Conservation (phyloP, 2,888 invertebrate species). For the Autographa pulchrina region DNA sequence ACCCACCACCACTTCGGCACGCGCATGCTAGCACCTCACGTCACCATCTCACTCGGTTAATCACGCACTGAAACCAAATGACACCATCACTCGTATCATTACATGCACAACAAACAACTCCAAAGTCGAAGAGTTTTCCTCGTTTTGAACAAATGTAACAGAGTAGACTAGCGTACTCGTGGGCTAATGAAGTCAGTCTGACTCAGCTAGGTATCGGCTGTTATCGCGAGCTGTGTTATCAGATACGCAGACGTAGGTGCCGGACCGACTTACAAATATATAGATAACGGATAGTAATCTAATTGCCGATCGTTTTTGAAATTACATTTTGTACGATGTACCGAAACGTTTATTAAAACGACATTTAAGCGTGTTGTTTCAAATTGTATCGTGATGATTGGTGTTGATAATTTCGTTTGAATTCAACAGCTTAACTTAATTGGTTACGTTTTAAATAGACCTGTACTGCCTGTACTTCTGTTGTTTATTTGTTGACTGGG, state of each 20-base stretch:
- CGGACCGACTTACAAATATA: constrained; percentile 38
- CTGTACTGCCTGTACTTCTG: constrained; percentile 27
- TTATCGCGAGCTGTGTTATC: constrained; percentile 83
- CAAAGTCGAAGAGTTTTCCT: constrained; percentile 29
- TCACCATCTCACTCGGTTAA: constrained; percentile 79
- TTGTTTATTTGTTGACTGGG: constrained; percentile 11
- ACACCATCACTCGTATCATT: constrained; percentile 17
- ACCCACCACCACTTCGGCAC: constrained; percentile 79
- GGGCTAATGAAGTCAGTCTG: constrained; percentile 70
- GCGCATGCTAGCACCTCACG: constrained; percentile 80
- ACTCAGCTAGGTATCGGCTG: constrained; percentile 78
- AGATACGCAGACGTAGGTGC: constrained; percentile 72
- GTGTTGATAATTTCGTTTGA: neutral
- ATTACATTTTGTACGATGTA: constrained; percentile 4
- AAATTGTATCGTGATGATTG: constrained; percentile 20
- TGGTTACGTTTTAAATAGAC: constrained; percentile 7
- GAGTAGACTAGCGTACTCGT: constrained; percentile 53
- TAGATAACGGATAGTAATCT: constrained; percentile 42
- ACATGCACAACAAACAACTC: constrained; percentile 22
- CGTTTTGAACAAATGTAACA: constrained; percentile 30
- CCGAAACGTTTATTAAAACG: neutral
- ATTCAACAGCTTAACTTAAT: constrained; percentile 7
- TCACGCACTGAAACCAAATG: constrained; percentile 66
- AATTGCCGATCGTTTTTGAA: constrained; percentile 32
- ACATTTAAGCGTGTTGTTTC: neutral